These are phyloP conservation scores for Ornithorhynchus anatinus DNA, from an alignment of 2,113 vertebrate genomes.

Conservation along the genomic window DNA sequence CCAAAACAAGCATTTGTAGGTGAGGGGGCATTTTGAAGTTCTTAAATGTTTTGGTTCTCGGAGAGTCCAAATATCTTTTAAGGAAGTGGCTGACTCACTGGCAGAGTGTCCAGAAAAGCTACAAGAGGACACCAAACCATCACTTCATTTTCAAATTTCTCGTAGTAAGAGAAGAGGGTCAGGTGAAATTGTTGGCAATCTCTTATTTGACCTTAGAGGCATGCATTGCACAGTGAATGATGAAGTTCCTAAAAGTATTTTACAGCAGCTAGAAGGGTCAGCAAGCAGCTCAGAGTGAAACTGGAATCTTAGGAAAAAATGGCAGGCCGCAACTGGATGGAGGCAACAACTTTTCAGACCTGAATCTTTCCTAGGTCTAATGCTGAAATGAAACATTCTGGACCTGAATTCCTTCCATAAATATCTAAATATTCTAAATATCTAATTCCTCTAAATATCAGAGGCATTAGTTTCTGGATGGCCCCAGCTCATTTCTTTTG, in stretches of 20 bases:
- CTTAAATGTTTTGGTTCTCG: conserved; percentile 13
- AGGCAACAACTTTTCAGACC: conserved; percentile 31
- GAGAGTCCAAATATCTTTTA: conserved; percentile 10
- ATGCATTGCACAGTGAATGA: no score
- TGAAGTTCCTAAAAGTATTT: conserved; percentile 16
- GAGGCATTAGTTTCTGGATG: no score
- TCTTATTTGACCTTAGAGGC: no score
- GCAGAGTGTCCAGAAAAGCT: no score
- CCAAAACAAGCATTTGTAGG: conserved; percentile 37
- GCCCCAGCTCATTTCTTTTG: no score
- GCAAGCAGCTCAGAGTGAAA: conserved; percentile 13
- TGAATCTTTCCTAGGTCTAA: conserved; percentile 2
- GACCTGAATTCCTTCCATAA: no score
- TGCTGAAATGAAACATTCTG: conserved; percentile 23
- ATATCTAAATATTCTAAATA: no score
- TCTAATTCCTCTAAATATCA: no score
- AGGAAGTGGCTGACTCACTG: conserved; percentile 5
- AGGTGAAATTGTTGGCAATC: neutral
- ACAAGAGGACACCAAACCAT: no score
- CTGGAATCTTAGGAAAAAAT: conserved; percentile 2
- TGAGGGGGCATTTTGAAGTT: conserved; percentile 50
- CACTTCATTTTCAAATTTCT: no score
- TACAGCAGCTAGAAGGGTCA: no score
- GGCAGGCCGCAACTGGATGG: conserved; percentile 16
- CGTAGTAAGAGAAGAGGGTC: no score